Conservation (phyloP, 1,140 invertebrate species). For the Trypoxylus dichotomus region DNA sequence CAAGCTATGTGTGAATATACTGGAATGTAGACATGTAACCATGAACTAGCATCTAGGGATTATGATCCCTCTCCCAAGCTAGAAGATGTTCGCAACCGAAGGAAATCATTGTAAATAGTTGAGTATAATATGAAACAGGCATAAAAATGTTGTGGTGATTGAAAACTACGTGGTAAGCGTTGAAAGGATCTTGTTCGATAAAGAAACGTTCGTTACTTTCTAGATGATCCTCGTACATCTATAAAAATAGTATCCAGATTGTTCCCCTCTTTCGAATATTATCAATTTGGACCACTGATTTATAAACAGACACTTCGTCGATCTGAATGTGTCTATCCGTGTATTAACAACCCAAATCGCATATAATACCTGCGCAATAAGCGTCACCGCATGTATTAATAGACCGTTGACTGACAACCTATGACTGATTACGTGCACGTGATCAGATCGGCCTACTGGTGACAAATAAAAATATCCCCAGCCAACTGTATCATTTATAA, state of each 20-base stretch:
- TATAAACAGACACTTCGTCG: not conserved
- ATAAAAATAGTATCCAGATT: not conserved
- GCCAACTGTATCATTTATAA: slow-evolving; percentile 31
- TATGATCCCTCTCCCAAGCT: too few species aligned
- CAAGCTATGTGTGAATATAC: too few species aligned
- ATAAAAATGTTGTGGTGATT: too few species aligned
- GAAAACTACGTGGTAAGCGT: too few species aligned
- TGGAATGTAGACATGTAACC: too few species aligned
- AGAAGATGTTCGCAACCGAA: too few species aligned
- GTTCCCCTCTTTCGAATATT: not conserved
- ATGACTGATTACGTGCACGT: slow-evolving; percentile 31
- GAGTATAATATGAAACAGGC: too few species aligned
- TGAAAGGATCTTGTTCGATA: too few species aligned
- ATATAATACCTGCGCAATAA: slow-evolving; percentile 18
- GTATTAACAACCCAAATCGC: not conserved
- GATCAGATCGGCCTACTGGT: slow-evolving; percentile 18
- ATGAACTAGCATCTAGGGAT: too few species aligned
- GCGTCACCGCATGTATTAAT: slow-evolving; percentile 1
- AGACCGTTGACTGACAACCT: slow-evolving; percentile 25
- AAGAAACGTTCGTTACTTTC: too few species aligned
- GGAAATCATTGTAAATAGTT: too few species aligned
- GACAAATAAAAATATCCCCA: slow-evolving; percentile 31
- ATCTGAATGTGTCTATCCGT: not conserved
- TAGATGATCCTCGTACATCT: too few species aligned
- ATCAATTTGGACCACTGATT: not conserved